Evolutionary conservation across 2,797 vertebrate species (phyloP).

Genomic region (Pangasius djambal): DNA sequence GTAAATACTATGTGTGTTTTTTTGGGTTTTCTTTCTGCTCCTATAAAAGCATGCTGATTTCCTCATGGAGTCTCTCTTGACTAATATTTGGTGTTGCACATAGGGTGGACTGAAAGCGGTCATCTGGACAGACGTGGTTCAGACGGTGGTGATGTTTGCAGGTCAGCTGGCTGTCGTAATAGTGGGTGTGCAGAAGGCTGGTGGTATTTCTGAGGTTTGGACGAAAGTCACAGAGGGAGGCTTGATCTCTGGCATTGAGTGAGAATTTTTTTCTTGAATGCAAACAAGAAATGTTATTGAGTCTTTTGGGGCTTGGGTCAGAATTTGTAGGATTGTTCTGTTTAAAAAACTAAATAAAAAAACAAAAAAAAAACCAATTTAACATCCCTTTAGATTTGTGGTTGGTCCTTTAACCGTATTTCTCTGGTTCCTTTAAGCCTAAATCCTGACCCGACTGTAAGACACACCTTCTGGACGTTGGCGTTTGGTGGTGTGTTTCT

Average conservation of each 20-base stretch:
- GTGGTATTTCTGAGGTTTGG: slow-evolving; percentile 83
- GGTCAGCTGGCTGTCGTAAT: slow-evolving; percentile 91
- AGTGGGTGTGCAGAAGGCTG: slow-evolving; percentile 82
- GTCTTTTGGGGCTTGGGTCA: not conserved
- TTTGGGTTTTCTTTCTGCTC: not conserved
- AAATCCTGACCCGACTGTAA: slow-evolving; percentile 87
- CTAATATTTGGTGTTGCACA: slow-evolving; percentile 1
- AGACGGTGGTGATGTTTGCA: slow-evolving; percentile 91
- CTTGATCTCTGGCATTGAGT: slow-evolving; percentile 84
- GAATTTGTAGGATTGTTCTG: not conserved
- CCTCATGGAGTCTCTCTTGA: not conserved
- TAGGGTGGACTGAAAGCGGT: slow-evolving; percentile 95
- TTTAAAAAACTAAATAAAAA: not conserved
- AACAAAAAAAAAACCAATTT: too few species aligned
- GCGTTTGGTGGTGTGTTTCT: slow-evolving; percentile 89
- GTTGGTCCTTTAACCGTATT: not conserved
- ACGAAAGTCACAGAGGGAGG: slow-evolving; percentile 72
- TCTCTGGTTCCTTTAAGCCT: slow-evolving; percentile 71
- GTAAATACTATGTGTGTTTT: slow-evolving; percentile 67
- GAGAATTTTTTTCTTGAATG: slow-evolving; percentile 63
- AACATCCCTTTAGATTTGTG: not conserved
- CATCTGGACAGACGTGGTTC: slow-evolving; percentile 98
- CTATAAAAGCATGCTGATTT: not conserved
- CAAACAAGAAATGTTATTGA: not conserved
- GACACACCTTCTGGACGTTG: slow-evolving; percentile 94